Percentiles rank a stretch among this genome's conserved stretches.
phyloP scores from a whole-genome alignment of 2,888 invertebrate genomes.

The Nesidiocoris tenuis region DNA sequence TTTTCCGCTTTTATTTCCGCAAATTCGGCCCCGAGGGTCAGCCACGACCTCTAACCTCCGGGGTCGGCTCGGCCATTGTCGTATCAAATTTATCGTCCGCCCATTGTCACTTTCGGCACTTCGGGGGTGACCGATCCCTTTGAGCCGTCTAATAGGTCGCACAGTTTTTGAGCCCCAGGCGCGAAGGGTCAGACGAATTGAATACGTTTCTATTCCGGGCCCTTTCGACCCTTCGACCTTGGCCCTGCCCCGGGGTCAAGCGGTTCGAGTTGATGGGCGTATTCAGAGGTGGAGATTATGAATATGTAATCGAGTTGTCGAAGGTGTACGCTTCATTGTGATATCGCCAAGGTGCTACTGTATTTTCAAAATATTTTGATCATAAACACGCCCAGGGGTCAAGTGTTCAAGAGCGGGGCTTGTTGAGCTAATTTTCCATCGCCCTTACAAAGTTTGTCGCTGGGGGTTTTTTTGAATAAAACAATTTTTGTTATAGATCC shows the following conservation, averaged over 20 bases:
- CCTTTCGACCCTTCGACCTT: not conserved
- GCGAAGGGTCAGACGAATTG: conserved; percentile 38
- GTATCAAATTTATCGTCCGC: conserved; percentile 27
- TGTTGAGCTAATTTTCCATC: too few relatives aligned
- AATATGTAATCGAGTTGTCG: conserved; percentile 26
- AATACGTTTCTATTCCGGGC: conserved; percentile 35
- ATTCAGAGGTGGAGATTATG: conserved; percentile 8
- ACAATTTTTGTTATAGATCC: too few relatives aligned
- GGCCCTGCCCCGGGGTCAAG: conserved; percentile 23
- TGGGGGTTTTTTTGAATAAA: too few relatives aligned
- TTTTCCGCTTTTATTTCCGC: conserved; percentile 39
- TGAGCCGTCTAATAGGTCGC: conserved; percentile 23
- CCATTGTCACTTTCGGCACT: conserved; percentile 19
- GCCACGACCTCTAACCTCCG: conserved; percentile 22
- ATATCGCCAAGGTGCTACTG: conserved; percentile 25
- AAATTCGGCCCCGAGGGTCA: conserved; percentile 12
- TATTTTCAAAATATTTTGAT: conserved; percentile 31
- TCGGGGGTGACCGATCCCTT: conserved; percentile 29
- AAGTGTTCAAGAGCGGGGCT: too few relatives aligned
- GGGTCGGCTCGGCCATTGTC: conserved; percentile 25
- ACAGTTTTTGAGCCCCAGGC: conserved; percentile 4
- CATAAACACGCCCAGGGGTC: conserved; percentile 36
- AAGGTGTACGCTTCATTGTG: not conserved
- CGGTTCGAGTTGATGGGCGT: conserved; percentile 15
- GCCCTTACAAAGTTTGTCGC: too few relatives aligned